phyloP scores from a whole-genome alignment of 2,113 vertebrate species.

The Pimephales promelas region DNA sequence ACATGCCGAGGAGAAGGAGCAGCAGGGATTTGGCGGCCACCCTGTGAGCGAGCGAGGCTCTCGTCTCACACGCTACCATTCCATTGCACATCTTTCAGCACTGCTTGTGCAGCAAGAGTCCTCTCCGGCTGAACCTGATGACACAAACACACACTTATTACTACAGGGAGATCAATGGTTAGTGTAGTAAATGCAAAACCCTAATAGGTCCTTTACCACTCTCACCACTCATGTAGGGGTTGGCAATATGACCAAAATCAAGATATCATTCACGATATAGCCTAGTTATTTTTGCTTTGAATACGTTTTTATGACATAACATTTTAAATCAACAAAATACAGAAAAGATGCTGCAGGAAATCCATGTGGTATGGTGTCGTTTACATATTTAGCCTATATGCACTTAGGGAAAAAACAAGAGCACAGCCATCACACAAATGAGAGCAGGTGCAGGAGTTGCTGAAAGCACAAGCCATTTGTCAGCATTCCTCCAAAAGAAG shows the following conservation, averaged over 20 bases:
- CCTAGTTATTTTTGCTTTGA: too few species aligned
- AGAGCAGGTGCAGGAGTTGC: slow-evolving; percentile 58
- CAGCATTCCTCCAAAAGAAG: slow-evolving; percentile 35
- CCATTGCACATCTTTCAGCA: slow-evolving; percentile 78
- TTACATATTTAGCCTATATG: not conserved
- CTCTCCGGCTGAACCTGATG: slow-evolving; percentile 73
- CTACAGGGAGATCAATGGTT: not conserved
- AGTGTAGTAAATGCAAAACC: slow-evolving; percentile 15
- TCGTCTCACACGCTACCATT: slow-evolving; percentile 76
- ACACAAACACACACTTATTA: slow-evolving; percentile 22
- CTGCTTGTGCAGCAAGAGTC: slow-evolving; percentile 67
- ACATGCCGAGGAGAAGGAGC: slow-evolving; percentile 68
- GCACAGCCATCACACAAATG: slow-evolving; percentile 54
- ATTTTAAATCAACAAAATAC: too few species aligned
- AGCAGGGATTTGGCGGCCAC: slow-evolving; percentile 66
- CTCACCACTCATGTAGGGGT: not conserved
- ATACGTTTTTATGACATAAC: too few species aligned
- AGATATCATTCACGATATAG: too few species aligned
- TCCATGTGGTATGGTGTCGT: not conserved
- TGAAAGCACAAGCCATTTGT: slow-evolving; percentile 35
- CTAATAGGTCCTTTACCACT: not conserved
- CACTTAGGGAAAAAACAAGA: not conserved
- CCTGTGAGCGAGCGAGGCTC: slow-evolving; percentile 59
- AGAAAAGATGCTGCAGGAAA: not conserved
- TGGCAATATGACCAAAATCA: too few species aligned